Percentiles rank a stretch among this genome's conserved stretches.
These are phyloP conservation scores for Dioctria rufipes DNA, from an alignment of 2,888 invertebrate species.

Conservation along the genomic window DNA sequence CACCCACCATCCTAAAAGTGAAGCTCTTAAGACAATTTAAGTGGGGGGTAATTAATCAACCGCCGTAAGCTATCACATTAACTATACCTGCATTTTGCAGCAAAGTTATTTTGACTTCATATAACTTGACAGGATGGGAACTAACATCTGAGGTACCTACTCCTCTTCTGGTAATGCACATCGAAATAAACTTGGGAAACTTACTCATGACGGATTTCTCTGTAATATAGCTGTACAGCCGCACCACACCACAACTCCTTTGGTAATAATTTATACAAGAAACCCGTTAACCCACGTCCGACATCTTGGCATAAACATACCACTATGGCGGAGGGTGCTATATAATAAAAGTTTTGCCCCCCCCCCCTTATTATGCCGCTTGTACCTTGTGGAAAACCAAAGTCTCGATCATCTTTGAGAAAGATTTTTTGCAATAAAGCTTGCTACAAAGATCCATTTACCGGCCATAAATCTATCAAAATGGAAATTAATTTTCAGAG, in stretches of 20 bases:
- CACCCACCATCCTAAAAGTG: background rate
- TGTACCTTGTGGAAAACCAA: background rate
- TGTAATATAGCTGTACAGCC: conserved; percentile 4
- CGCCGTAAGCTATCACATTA: conserved; percentile 14
- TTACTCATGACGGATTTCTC: conserved; percentile 21
- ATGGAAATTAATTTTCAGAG: background rate
- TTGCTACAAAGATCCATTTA: conserved; percentile 39
- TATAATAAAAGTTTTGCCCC: background rate
- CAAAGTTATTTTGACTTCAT: background rate
- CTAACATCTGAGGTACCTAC: conserved; percentile 10
- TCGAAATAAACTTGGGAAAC: conserved; percentile 7
- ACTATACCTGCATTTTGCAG: background rate
- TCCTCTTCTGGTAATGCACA: conserved; percentile 21
- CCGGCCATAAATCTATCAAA: conserved; percentile 47
- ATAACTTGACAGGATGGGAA: conserved; percentile 18
- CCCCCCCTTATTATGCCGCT: too few relatives aligned
- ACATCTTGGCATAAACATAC: background rate
- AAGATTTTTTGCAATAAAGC: conserved; percentile 31
- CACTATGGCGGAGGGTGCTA: background rate
- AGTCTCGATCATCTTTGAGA: background rate
- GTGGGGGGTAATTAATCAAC: conserved; percentile 30
- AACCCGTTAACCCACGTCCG: background rate
- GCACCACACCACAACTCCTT: background rate
- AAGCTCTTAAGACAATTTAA: background rate
- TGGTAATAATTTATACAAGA: conserved; percentile 10